A percentile compares a stretch with the other conserved stretches of the same genome.
Evolutionary conservation across 2,888 invertebrate genomes (phyloP).

Genomic region (Cantharis nigra): DNA sequence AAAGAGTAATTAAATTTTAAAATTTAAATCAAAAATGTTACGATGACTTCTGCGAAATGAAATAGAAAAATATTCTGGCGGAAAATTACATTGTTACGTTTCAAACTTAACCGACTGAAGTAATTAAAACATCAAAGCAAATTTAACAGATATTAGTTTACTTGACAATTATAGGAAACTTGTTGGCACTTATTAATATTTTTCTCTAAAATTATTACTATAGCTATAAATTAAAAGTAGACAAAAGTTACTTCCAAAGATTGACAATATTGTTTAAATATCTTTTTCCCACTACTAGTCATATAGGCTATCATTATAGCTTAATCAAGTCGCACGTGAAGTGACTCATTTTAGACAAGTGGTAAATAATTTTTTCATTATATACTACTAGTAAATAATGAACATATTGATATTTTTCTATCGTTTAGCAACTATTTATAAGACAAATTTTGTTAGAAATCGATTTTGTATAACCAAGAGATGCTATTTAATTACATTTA

Average conservation of each 20-base stretch:
- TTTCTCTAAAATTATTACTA: not conserved
- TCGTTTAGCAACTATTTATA: no score
- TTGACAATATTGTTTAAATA: not conserved
- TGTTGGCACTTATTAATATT: not conserved
- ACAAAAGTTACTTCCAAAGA: not conserved
- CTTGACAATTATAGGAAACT: not conserved
- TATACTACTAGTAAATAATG: no score
- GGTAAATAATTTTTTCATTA: no score
- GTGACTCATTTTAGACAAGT: no score
- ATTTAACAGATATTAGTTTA: slow-evolving; percentile 4
- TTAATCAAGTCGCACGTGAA: no score
- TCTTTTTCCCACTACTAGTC: no score
- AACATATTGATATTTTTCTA: no score
- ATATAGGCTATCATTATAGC: no score
- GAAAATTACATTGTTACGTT: slow-evolving; percentile 5
- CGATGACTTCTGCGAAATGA: not conserved
- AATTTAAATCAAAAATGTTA: not conserved
- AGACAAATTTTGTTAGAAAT: no score
- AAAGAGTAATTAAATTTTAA: not conserved
- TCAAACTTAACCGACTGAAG: not conserved
- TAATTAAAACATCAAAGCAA: slow-evolving; percentile 3
- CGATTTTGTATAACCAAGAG: no score
- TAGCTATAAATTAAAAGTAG: not conserved
- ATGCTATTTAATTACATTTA: no score
- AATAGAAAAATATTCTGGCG: not conserved